Evolutionary conservation across 2,797 vertebrate genomes (phyloP), one percentile per base, ranked within the genome.

Genomic region (Alouatta caraya): DNA sequence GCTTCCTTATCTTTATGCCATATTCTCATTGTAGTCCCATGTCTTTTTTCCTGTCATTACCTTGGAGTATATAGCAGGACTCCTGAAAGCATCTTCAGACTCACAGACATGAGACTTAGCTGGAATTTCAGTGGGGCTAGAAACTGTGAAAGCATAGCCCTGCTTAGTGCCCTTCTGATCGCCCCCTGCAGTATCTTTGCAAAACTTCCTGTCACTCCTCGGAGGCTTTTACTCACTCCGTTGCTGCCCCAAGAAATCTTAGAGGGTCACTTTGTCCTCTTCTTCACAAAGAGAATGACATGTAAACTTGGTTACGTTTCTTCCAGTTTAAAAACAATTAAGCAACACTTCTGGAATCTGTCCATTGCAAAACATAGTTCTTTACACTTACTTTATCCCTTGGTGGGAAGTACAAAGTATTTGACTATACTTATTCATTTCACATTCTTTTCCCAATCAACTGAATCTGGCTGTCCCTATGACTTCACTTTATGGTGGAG

Each of bases 251-350:
- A 61, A 81, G 55, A 92, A n/a, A 81, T 48, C 9, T 9, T 10
- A 79, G 37, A 28, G 10, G 28, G 8, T 48, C 48, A 37, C 42
- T 46, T 52, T 67, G 37, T 24, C n/a, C 39, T 86, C 33, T 46
- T 57, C n/a, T 50, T 84, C 44, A 37, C 33, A 61, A 79, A 79
- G 30, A 82, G 46, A 28, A 44, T 59, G 22, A 73, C 5, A 46
- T n/a, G 55, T n/a, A 73, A 50, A 64, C 21, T 52, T 42, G 5
- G 22, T 87, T 42, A 42, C 8, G 21, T 67, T 87, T 30, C 33
- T 84, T 88, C 44, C 44, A 37, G 42, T 30, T 79, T 70, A 76
- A 82, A 90, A 73, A 67, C 37, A 90, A 67, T 82, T 44, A 61
- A 22, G 24, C 21, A 42, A 13, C 5, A 17, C 37, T 57, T n/a